These are phyloP conservation scores for Enteromius argenteus DNA, from an alignment of 2,797 vertebrate species.

Conservation along the genomic window DNA sequence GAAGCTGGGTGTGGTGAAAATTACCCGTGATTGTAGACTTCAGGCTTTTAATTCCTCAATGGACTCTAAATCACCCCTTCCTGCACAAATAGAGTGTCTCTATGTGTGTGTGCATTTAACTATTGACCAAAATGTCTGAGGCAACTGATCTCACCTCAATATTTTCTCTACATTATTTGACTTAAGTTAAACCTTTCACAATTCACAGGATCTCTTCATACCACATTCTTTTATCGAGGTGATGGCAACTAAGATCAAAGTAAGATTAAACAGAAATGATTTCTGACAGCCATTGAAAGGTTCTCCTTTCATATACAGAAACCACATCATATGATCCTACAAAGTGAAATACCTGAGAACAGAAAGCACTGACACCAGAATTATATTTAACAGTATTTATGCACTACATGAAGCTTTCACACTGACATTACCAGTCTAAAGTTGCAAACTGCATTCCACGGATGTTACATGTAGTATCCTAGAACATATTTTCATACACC, in stretches of 20 bases:
- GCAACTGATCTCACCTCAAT: neutral
- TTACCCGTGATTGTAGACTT: slow-evolving; percentile 46
- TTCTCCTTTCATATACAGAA: slow-evolving; percentile 57
- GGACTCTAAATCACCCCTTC: slow-evolving; percentile 42
- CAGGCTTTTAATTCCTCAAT: slow-evolving; percentile 42
- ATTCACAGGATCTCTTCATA: slow-evolving; percentile 47
- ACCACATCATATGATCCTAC: slow-evolving; percentile 47
- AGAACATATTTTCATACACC: neutral
- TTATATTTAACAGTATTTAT: neutral
- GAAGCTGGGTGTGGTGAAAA: slow-evolving; percentile 36
- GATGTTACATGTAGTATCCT: neutral
- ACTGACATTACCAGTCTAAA: neutral
- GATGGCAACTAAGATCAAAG: slow-evolving; percentile 66
- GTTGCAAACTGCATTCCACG: neutral
- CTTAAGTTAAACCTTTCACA: neutral
- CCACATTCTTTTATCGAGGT: slow-evolving; percentile 59
- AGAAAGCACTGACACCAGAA: neutral
- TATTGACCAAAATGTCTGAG: neutral
- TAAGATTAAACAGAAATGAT: slow-evolving; percentile 71
- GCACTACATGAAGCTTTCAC: neutral
- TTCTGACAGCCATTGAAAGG: slow-evolving; percentile 67
- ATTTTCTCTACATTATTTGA: neutral
- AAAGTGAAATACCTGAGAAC: slow-evolving; percentile 2
- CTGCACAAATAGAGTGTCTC: neutral
- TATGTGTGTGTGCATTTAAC: neutral